Evolutionary conservation across 1,140 invertebrate genomes (phyloP).

Genomic region (Ephestia elutella): DNA sequence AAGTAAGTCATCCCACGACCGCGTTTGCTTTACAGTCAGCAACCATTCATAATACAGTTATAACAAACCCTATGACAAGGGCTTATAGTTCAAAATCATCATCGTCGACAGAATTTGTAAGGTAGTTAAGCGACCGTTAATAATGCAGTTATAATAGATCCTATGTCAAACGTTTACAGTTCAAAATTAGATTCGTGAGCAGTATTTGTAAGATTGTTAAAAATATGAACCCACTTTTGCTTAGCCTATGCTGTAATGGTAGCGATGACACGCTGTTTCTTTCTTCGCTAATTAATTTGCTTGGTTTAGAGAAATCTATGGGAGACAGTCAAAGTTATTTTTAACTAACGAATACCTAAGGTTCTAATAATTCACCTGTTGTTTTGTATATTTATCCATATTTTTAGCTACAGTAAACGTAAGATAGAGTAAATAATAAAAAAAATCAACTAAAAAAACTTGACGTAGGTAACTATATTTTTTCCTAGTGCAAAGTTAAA

Average conservation of each 20-base stretch:
- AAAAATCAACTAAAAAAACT: no score
- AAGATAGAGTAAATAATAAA: no score
- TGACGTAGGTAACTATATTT: no score
- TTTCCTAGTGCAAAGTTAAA: no score
- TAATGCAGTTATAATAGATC: not conserved
- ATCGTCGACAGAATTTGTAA: not conserved
- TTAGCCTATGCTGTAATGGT: slow-evolving; percentile 16
- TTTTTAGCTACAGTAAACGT: no score
- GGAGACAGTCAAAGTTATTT: slow-evolving; percentile 8
- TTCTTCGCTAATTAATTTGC: slow-evolving; percentile 28
- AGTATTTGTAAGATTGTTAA: not conserved
- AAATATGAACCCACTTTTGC: slow-evolving; percentile 6
- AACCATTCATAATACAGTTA: not conserved
- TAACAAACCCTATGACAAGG: not conserved
- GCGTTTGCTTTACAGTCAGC: not conserved
- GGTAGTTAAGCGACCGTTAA: not conserved
- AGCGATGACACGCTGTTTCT: slow-evolving; percentile 21
- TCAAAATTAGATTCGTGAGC: not conserved
- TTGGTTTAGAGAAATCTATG: slow-evolving; percentile 28
- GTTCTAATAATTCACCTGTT: no score
- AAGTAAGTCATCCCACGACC: slow-evolving; percentile 16
- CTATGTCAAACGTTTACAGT: slow-evolving; percentile 3
- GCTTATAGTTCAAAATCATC: not conserved
- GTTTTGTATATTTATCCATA: no score
- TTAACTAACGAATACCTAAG: no score